Evolutionary conservation across 1,140 invertebrate species (phyloP), one percentile per base, ranked within the genome.

Genomic region (Temnothorax curvispinosus): DNA sequence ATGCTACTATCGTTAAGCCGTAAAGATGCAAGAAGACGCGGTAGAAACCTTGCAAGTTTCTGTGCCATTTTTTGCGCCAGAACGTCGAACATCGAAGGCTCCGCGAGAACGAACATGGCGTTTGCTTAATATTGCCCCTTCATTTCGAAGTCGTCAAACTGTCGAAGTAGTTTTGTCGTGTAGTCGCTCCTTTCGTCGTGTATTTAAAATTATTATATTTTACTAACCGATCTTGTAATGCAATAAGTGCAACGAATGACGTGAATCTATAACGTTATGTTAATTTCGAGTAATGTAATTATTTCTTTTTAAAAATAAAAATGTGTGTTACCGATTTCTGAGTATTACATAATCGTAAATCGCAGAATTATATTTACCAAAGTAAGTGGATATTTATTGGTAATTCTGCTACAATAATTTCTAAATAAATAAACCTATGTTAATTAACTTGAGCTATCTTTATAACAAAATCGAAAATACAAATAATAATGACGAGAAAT

Each of bases 21-120:
- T 81, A 86, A 86, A 86, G 47, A 86, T 64, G 21, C 41, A 58
- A 38, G 76, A 67, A 85, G 50, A 54, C 13, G 47, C 13, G n/a
- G 27, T 72, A 44, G 32, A 54, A n/a, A 84, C 27, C 7, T 27
- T 72, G 27, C 54, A 82, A 74, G 67, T 72, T 82, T 47, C 80
- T 18, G 41, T 58, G 7, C 13, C 52, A 60, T 74, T 71, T 71
- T 52, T 7, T 44, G 9, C 38, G 9, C 1, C 9, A 44, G 38
- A 6, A 56, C 27, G 3, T 62, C 44, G 41, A 82, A 9, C 52
- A 11, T 60, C n/a, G 11, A 7, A 35, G 7, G 54, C 44, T 47
- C 32, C 41, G 32, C 27, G 44, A 47, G 32, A 27, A 74, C 18
- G 27, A 74, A 74, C 27, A 47, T 35, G 18, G 21, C n/a, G 15